These are phyloP conservation scores for Chrysopilus asiliformis DNA, from an alignment of 2,888 invertebrate genomes.

Conservation along the genomic window DNA sequence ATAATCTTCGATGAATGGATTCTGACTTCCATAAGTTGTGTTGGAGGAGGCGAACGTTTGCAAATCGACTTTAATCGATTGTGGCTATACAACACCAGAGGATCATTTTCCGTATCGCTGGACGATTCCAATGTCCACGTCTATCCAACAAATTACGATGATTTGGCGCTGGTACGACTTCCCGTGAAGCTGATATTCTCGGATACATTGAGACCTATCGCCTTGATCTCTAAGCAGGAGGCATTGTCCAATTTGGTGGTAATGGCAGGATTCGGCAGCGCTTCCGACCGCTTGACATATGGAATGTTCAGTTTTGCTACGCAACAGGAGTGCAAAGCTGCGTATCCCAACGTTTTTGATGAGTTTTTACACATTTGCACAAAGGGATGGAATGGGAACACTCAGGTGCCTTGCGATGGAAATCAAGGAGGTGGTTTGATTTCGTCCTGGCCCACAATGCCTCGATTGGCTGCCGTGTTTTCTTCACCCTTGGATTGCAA, in stretches of 20 bases:
- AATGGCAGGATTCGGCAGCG: conserved; percentile 11
- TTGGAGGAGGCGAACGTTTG: background rate
- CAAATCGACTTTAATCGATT: conserved; percentile 1
- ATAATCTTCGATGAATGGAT: conserved; percentile 10
- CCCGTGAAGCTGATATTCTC: conserved; percentile 8
- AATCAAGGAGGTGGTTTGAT: conserved; percentile 12
- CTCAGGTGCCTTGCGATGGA: conserved; percentile 4
- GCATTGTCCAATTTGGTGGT: conserved; percentile 6
- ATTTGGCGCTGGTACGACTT: conserved; percentile 10
- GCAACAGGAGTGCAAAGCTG: conserved; percentile 4
- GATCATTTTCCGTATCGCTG: conserved; percentile 4
- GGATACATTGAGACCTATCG: background rate
- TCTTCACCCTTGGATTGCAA: conserved; percentile 2
- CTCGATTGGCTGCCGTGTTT: conserved; percentile 12
- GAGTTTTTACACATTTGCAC: conserved; percentile 8
- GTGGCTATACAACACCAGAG: background rate
- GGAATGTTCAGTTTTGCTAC: conserved; percentile 11
- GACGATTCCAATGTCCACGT: conserved; percentile 4
- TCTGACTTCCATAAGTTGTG: conserved; percentile 9
- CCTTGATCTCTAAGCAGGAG: background rate
- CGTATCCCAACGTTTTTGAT: conserved; percentile 4
- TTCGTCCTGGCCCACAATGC: conserved; percentile 9
- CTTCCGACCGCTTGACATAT: conserved; percentile 11
- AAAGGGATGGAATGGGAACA: conserved; percentile 5
- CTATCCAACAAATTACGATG: conserved; percentile 13